phyloP scores from a whole-genome alignment of 2,888 invertebrate species.

The Trichogramma dendrolimi region DNA sequence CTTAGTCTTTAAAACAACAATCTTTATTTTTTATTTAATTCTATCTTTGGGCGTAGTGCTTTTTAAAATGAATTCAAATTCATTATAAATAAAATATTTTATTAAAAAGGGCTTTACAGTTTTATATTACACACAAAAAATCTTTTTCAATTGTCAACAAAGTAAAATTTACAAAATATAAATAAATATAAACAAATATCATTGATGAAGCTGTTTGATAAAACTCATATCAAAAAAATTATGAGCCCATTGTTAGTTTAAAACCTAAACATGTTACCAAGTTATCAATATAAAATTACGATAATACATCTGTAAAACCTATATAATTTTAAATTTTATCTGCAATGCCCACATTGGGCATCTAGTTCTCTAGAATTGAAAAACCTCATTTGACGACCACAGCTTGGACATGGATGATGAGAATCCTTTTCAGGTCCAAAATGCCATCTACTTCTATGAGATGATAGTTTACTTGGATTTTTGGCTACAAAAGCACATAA shows the following conservation, averaged over 20 bases:
- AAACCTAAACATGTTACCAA: too few relatives aligned
- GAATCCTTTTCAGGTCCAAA: neutral
- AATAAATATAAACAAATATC: too few relatives aligned
- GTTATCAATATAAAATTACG: too few relatives aligned
- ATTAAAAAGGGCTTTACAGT: neutral
- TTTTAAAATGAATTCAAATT: neutral
- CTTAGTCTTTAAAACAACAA: neutral
- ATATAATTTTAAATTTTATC: too few relatives aligned
- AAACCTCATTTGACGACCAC: conserved; percentile 13
- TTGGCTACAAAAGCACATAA: conserved; percentile 20
- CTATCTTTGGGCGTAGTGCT: neutral
- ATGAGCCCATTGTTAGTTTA: too few relatives aligned
- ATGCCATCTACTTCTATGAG: neutral
- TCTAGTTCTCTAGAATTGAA: too few relatives aligned
- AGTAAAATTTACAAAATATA: neutral
- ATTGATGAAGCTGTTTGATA: too few relatives aligned
- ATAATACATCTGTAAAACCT: too few relatives aligned
- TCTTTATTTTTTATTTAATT: neutral
- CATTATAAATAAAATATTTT: neutral
- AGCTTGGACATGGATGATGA: conserved; percentile 8
- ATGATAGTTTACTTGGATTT: conserved; percentile 1
- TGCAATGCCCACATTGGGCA: too few relatives aligned
- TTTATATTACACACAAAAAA: neutral
- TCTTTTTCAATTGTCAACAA: neutral
- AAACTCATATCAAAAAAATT: too few relatives aligned